A percentile compares a stretch with the other conserved stretches of the same genome.
These are phyloP conservation scores for Garra rufa DNA, from an alignment of 2,113 vertebrate genomes.

Conservation along the genomic window DNA sequence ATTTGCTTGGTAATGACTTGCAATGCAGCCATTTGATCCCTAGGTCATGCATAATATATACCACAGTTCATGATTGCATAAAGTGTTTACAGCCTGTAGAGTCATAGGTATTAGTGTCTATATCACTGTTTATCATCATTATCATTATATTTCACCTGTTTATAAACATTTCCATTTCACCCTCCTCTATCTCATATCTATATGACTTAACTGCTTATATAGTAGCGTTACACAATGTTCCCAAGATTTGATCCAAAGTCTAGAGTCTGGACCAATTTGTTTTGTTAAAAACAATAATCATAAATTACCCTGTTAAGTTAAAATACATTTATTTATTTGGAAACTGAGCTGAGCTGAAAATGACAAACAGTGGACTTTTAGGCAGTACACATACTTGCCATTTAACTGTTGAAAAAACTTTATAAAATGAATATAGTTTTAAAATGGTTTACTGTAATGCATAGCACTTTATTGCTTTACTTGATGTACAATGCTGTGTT, in stretches of 20 bases:
- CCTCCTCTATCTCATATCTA: slow-evolving; percentile 35
- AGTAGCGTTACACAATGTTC: slow-evolving; percentile 30
- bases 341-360: background rate
- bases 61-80: background rate
- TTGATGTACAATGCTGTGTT: background rate
- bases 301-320: background rate
- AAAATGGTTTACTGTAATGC: background rate
- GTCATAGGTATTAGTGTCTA: slow-evolving; percentile 1
- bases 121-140: background rate
- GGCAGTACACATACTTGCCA: background rate
- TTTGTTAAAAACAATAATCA: background rate
- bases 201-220: slow-evolving; percentile 37
- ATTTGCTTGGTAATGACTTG: background rate
- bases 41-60: slow-evolving; percentile 1
- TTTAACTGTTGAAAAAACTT: background rate
- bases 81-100: background rate
- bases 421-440: background rate
- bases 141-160: slow-evolving; percentile 29
- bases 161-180: slow-evolving; percentile 20
- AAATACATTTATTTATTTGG: background rate
- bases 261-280: background rate
- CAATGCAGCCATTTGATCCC: background rate
- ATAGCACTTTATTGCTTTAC: background rate
- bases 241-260: background rate
- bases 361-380: background rate